Conservation (phyloP, 2,113 vertebrate species). For the Neolamprologus falcicula region DNA sequence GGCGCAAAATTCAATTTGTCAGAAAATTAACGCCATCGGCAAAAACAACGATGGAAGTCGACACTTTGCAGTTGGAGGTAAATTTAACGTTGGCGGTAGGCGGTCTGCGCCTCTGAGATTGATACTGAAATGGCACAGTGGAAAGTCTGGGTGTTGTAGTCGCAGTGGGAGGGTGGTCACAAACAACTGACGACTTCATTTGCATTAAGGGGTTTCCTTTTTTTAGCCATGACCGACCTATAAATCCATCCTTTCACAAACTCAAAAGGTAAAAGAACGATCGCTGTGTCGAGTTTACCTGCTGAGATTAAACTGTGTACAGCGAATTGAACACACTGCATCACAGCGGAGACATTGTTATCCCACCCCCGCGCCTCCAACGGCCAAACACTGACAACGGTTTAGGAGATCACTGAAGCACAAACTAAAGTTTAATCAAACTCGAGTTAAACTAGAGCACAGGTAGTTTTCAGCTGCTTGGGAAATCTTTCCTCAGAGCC, state of each 20-base stretch:
- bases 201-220: not conserved
- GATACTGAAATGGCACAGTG: not conserved
- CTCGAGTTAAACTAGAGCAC: not conserved
- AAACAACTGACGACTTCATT: not conserved
- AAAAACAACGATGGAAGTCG: not conserved
- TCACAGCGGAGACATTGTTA: not conserved
- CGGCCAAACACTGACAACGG: not conserved
- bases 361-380: not conserved
- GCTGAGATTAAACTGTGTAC: not conserved
- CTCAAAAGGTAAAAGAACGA: not conserved
- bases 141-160: not conserved
- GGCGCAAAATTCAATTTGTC: not conserved
- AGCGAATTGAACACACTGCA: rapidly evolving
- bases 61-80: not conserved
- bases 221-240: not conserved
- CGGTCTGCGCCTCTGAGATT: not conserved
- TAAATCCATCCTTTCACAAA: not conserved
- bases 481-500: rapidly evolving
- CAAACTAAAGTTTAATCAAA: not conserved
- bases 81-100: not conserved
- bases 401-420: not conserved
- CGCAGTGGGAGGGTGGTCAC: not conserved
- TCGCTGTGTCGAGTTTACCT: not conserved
- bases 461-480: rapidly evolving
- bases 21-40: not conserved